Percentiles rank a stretch among this genome's conserved stretches.
Conservation (phyloP, 2,888 invertebrate species). For the Drosophila tripunctata region DNA sequence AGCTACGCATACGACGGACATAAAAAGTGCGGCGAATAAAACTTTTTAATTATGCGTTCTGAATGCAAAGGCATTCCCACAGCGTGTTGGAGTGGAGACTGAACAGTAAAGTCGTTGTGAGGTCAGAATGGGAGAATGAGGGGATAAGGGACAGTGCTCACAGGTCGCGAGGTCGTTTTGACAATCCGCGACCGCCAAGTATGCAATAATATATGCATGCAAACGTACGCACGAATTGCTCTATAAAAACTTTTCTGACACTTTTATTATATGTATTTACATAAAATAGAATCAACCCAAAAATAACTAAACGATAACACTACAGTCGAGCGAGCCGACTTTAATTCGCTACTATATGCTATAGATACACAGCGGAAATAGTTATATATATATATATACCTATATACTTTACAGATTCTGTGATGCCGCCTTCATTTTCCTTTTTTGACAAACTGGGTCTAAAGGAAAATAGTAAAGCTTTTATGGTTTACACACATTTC, state of each 20-base stretch:
- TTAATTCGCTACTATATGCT: too few relatives aligned
- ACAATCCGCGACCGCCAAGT: constrained; percentile 34
- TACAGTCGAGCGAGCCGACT: too few relatives aligned
- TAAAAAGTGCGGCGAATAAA: constrained; percentile 53
- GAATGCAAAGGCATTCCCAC: constrained; percentile 46
- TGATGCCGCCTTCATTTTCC: too few relatives aligned
- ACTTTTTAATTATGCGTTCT: constrained; percentile 67
- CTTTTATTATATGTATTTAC: constrained; percentile 29
- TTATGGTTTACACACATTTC: constrained; percentile 34
- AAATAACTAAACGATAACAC: constrained; percentile 15
- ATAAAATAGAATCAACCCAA: constrained; percentile 46
- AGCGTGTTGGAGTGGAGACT: constrained; percentile 10
- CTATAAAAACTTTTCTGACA: constrained; percentile 32
- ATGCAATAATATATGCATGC: constrained; percentile 63
- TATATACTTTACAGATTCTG: too few relatives aligned
- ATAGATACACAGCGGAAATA: too few relatives aligned
- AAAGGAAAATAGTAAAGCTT: too few relatives aligned
- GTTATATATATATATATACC: too few relatives aligned
- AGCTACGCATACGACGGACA: constrained; percentile 29
- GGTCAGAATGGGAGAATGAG: not conserved
- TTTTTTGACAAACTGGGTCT: too few relatives aligned
- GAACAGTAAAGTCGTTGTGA: not conserved
- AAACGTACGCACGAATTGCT: constrained; percentile 43
- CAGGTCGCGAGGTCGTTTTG: constrained; percentile 14
- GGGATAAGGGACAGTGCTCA: too few relatives aligned